phyloP scores from a whole-genome alignment of 2,113 vertebrate species.

The Eurypyga helias region DNA sequence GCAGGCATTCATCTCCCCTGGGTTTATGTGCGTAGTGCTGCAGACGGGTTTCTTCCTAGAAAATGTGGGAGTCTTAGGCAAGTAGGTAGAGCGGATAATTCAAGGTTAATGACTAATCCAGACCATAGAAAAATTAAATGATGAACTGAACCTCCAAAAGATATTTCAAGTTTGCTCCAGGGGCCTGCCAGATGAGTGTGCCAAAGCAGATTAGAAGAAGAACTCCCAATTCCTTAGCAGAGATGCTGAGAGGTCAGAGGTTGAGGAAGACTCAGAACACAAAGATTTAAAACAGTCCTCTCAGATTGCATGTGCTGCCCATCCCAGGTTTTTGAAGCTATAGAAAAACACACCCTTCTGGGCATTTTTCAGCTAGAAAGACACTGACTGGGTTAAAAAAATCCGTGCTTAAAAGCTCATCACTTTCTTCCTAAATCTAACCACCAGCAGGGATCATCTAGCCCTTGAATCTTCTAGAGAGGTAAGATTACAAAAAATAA shows the following conservation, averaged over 20 bases:
- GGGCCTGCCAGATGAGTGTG: slow-evolving; percentile 30
- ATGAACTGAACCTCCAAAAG: slow-evolving; percentile 30
- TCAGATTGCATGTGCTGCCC: slow-evolving; percentile 17
- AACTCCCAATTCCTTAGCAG: slow-evolving; percentile 39
- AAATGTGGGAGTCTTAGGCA: slow-evolving; percentile 30
- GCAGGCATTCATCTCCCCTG: background rate
- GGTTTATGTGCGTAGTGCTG: background rate
- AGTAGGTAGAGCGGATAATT: slow-evolving; percentile 35
- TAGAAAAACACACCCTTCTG: slow-evolving; percentile 33
- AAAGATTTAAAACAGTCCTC: slow-evolving; percentile 45
- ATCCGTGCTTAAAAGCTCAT: background rate
- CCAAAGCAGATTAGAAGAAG: slow-evolving; percentile 57
- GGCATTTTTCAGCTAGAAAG: slow-evolving; percentile 29
- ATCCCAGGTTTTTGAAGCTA: slow-evolving; percentile 14
- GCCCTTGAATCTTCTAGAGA: background rate
- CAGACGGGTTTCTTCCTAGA: background rate
- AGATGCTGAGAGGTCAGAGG: slow-evolving; percentile 59
- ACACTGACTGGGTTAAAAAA: background rate
- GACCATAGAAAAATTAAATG: slow-evolving; percentile 46
- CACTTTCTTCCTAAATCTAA: background rate
- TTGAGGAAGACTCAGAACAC: slow-evolving; percentile 40
- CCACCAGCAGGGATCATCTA: background rate
- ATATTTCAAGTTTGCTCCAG: slow-evolving; percentile 50
- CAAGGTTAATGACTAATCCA: slow-evolving; percentile 59
- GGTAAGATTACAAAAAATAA: slow-evolving; percentile 22